Evolutionary conservation across 2,113 vertebrate species (phyloP).

Genomic region (Heptranchias perlo): DNA sequence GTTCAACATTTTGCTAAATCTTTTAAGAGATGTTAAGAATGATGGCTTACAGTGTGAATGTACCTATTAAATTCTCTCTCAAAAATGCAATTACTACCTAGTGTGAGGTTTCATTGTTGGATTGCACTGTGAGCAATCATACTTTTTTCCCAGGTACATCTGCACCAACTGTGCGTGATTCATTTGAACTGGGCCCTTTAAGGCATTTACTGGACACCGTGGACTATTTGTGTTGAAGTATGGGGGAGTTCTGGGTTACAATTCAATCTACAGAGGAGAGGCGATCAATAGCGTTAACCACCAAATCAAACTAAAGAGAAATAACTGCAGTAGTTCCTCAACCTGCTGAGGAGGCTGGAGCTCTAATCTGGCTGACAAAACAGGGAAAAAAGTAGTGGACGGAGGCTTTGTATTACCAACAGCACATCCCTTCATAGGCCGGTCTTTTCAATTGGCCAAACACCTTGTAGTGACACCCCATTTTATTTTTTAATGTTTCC

Average conservation of each 20-base stretch:
- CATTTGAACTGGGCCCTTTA: background rate
- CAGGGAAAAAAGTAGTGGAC: background rate
- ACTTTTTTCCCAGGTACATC: background rate
- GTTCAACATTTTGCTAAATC: background rate
- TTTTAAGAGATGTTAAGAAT: conserved; percentile 16
- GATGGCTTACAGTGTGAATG: background rate
- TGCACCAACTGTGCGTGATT: background rate
- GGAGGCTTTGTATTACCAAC: background rate
- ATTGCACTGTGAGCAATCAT: background rate
- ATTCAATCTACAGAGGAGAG: background rate
- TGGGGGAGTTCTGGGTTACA: background rate
- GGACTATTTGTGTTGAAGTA: background rate
- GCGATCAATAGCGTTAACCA: no score
- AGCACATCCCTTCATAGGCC: background rate
- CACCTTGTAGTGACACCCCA: background rate
- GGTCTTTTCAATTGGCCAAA: background rate
- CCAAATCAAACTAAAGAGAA: background rate
- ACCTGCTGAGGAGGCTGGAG: background rate
- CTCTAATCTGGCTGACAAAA: background rate
- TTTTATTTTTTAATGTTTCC: background rate
- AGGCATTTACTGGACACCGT: background rate
- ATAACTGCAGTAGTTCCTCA: background rate
- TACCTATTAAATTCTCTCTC: background rate
- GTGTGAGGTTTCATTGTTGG: background rate
- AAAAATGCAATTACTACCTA: background rate